Conservation (phyloP, 2,888 invertebrate species). For the Drosophila meridionalis region DNA sequence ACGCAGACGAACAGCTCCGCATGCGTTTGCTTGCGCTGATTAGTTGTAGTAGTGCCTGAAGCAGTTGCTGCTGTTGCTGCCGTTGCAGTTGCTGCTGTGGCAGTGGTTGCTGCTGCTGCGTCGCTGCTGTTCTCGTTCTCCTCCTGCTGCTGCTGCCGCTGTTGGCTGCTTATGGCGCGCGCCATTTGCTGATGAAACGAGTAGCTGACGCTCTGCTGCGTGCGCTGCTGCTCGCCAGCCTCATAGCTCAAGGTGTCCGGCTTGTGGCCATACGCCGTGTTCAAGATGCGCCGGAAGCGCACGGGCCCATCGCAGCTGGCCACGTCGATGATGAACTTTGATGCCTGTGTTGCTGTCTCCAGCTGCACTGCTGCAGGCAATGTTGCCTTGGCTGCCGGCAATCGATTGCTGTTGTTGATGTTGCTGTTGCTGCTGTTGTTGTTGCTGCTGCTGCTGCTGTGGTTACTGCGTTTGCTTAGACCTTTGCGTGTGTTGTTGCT, state of each 20-base stretch:
- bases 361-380: constrained; percentile 49
- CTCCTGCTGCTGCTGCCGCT: constrained; percentile 77
- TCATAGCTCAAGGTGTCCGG: constrained; percentile 75
- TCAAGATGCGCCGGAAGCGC: constrained; percentile 92
- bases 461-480: constrained; percentile 16
- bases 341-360: constrained; percentile 40
- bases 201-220: constrained; percentile 83
- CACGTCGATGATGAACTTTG: constrained; percentile 91
- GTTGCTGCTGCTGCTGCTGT: constrained; percentile 4
- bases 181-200: constrained; percentile 86
- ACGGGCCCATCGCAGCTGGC: constrained; percentile 97
- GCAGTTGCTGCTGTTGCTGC: constrained; percentile 54
- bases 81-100: constrained; percentile 48
- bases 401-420: constrained; percentile 6
- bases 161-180: constrained; percentile 83
- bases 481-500: constrained; percentile 21
- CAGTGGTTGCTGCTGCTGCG: constrained; percentile 59
- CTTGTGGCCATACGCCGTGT: constrained; percentile 90
- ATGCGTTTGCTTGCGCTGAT: constrained; percentile 44
- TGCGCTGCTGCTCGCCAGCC: constrained; percentile 70
- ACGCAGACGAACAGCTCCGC: constrained; percentile 88
- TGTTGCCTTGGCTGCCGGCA: constrained; percentile 28
- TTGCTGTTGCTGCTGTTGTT: constrained; percentile 10
- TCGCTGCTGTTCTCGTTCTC: constrained; percentile 57
- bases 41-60: constrained; percentile 37